phyloP scores from a whole-genome alignment of 2,113 vertebrate genomes.

The Origma solitaria region DNA sequence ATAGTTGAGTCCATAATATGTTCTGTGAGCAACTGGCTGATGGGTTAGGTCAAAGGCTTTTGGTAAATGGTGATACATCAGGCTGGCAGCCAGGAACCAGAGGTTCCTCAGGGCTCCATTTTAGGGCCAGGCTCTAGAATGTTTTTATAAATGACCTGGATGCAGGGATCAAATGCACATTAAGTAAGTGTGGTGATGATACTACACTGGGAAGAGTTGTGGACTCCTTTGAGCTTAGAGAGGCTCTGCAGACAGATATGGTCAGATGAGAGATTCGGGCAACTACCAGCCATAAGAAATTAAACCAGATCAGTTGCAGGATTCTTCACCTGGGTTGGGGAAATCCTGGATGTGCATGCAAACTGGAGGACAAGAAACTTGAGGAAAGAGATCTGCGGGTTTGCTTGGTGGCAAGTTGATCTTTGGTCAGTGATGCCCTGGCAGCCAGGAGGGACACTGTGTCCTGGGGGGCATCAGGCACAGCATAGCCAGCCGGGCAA shows the following conservation, averaged over 20 bases:
- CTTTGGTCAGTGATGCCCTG: neutral
- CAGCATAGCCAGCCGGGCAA: accelerated
- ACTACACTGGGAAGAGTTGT: neutral
- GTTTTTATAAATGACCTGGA: neutral
- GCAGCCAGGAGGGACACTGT: accelerated
- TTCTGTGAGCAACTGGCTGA: neutral
- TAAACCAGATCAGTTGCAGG: neutral
- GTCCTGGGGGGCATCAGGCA: neutral
- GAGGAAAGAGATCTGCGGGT: neutral
- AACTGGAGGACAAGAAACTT: accelerated
- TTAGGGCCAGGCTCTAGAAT: neutral
- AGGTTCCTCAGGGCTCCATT: neutral
- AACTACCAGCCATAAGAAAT: neutral
- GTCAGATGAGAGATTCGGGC: neutral
- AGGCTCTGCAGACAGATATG: neutral
- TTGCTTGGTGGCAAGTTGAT: neutral
- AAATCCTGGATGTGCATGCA: neutral
- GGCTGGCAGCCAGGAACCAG: neutral
- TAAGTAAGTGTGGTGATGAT: neutral
- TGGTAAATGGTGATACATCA: neutral
- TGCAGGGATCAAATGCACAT: neutral
- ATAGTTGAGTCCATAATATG: accelerated
- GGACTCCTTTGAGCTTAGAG: neutral
- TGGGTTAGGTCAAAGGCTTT: accelerated
- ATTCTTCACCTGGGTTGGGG: neutral